Evolutionary conservation across 1,140 invertebrate species (phyloP).

Genomic region (Hyposmocoma kahamanoa): DNA sequence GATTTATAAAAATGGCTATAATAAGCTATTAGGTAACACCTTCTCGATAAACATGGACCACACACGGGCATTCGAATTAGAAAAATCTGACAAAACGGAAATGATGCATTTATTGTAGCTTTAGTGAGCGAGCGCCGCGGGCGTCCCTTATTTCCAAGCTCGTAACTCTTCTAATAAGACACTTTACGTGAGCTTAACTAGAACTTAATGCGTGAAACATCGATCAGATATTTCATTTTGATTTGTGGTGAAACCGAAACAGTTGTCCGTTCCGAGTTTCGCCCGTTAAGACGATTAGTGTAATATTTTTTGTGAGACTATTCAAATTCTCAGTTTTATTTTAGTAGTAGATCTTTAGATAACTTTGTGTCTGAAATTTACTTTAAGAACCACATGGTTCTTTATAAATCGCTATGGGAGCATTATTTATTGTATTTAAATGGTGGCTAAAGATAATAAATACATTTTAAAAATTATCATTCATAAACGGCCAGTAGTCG

Average conservation of each 20-base stretch:
- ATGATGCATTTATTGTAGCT: constrained; percentile 55
- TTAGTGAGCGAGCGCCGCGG: constrained; percentile 44
- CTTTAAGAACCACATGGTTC: background rate
- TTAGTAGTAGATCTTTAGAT: background rate
- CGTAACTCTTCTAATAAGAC: constrained; percentile 60
- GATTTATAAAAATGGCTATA: constrained; percentile 27
- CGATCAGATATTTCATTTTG: constrained; percentile 48
- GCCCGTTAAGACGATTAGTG: constrained; percentile 33
- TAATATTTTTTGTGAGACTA: constrained; percentile 26
- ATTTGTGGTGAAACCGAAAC: constrained; percentile 43
- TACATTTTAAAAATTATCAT: constrained; percentile 41
- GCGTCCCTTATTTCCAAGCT: constrained; percentile 49
- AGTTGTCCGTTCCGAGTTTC: constrained; percentile 27
- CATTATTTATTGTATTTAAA: constrained; percentile 19
- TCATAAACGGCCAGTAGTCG: constrained; percentile 32
- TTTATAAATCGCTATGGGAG: background rate
- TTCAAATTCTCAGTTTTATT: constrained; percentile 17
- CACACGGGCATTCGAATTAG: constrained; percentile 54
- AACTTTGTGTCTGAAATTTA: background rate
- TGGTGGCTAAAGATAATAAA: constrained; percentile 38
- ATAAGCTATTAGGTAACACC: constrained; percentile 34
- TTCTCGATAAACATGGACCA: constrained; percentile 38
- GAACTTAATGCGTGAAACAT: constrained; percentile 43
- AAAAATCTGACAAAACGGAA: constrained; percentile 55
- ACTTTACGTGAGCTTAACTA: constrained; percentile 48